A percentile compares a stretch with the other conserved stretches of the same genome.
These are phyloP conservation scores for Hydriomena furcata DNA, from an alignment of 2,888 invertebrate species.

Conservation along the genomic window DNA sequence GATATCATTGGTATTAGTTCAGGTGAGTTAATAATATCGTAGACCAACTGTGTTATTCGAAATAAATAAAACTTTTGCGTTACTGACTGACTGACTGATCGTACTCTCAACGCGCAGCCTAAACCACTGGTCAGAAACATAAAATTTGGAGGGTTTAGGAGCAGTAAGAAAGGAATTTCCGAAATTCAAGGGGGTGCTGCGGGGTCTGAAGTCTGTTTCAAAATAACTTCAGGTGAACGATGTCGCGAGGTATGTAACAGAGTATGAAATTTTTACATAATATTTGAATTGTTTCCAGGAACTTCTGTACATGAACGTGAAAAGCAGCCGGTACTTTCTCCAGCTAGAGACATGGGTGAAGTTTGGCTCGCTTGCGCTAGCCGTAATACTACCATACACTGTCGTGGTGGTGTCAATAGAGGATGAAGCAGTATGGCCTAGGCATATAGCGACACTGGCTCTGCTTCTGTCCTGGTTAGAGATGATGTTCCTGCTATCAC, in stretches of 20 bases:
- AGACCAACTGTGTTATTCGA: no score
- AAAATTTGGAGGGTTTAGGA: no score
- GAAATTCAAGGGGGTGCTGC: no score
- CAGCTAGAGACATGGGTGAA: slow-evolving; percentile 84
- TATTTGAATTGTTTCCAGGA: slow-evolving; percentile 63
- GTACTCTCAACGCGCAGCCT: no score
- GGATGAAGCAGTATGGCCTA: slow-evolving; percentile 62
- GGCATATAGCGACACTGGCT: slow-evolving; percentile 79
- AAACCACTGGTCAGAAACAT: no score
- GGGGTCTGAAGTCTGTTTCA: no score
- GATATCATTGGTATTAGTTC: slow-evolving; percentile 63
- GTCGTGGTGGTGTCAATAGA: slow-evolving; percentile 46
- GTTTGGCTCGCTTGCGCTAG: slow-evolving; percentile 71
- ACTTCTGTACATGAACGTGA: slow-evolving; percentile 76
- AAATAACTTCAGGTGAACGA: no score
- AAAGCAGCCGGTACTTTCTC: slow-evolving; percentile 73
- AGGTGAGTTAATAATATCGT: slow-evolving; percentile 53
- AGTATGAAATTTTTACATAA: no score
- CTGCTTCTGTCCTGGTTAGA: slow-evolving; percentile 82
- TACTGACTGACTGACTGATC: no score
- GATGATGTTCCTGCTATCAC: slow-evolving; percentile 81
- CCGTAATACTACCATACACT: slow-evolving; percentile 66
- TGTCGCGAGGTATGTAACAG: no score
- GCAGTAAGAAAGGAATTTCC: no score
- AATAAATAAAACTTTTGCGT: no score